A percentile compares a stretch with the other conserved stretches of the same genome.
These are phyloP conservation scores for Hypena proboscidalis DNA, from an alignment of 2,888 invertebrate species.

Conservation along the genomic window DNA sequence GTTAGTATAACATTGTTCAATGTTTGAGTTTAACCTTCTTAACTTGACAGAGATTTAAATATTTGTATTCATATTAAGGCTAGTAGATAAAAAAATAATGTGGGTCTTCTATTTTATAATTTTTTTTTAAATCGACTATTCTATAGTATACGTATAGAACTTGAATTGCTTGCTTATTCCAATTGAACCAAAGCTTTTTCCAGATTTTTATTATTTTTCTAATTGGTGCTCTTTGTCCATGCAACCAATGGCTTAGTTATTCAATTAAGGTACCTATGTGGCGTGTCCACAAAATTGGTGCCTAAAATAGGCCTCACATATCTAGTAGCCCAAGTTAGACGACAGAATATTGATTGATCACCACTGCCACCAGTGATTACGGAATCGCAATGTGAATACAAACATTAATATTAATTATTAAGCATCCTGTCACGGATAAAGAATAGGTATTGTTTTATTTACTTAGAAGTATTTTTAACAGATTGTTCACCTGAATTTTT, in stretches of 20 bases:
- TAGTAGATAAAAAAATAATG: no score
- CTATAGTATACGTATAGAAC: no score
- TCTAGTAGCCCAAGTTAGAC: constrained; percentile 5
- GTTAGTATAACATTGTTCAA: not conserved
- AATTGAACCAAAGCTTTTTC: no score
- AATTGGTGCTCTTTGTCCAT: no score
- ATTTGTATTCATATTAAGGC: not conserved
- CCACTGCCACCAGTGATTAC: constrained; percentile 29
- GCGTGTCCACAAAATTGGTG: constrained; percentile 17
- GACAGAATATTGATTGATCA: constrained; percentile 29
- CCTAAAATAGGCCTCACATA: constrained; percentile 29
- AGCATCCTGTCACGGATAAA: constrained; percentile 30
- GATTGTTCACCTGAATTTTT: no score
- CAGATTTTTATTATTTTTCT: no score
- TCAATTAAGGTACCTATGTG: constrained; percentile 18
- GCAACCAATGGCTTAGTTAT: constrained; percentile 2
- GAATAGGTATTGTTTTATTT: constrained; percentile 1
- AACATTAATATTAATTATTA: constrained; percentile 39
- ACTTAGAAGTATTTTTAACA: no score
- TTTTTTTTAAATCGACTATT: no score
- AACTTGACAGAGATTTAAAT: not conserved
- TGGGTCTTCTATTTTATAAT: no score
- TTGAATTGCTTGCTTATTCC: no score
- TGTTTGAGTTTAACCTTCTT: not conserved
- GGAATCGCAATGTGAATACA: constrained; percentile 31